Base-by-base conservation (phyloP, 2,797 vertebrate genomes). In the Onychomys leucogaster region DNA sequence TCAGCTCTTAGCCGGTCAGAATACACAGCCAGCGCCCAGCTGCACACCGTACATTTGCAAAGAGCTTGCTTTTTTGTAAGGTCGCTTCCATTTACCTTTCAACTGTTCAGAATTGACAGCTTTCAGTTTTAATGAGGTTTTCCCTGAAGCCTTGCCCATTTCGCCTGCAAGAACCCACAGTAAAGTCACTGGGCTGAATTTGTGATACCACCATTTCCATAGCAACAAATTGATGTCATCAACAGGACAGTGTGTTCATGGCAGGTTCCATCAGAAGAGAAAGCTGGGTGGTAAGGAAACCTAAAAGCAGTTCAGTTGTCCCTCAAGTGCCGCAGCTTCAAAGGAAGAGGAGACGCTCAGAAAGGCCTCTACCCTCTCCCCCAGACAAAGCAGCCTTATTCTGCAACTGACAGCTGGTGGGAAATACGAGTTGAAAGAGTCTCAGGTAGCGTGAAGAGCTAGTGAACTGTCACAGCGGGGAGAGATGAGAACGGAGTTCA, bases 191-290 rank as follows among this genome's bases (percentile, higher is more conserved):
- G 75, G 93, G 83, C 96, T 98, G 97, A 97, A 98, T 97, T 93
- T 97, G 97, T 98, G 98, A 98, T 98, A 98, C 84, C 95, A 91
- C 88, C 83, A 97, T 98, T 98, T 98, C 98, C 98, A 98, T 98
- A 97, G 98, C 98, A 98, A 99, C 98, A 97, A 98, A 27, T 96
- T 96, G 98, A 98, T 98, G 98, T 98, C 98, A 98, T 97, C 98
- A 97, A 96, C 96, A 97, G 95, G 94, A 85, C n/a, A 2, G 94
- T 98, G 97, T 59, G 98, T 95, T 98, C 98, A 6, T 91, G 91
- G 98, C 97, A 98, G 98, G 97, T 97, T 96, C 98, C 98, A 67
- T 98, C 98, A 98, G 98, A 98, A 98, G 98, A 98, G 98, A 98
- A 97, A 97, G 87, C 97, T 98, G 97, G 96, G 97, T 95, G 97